Conservation (phyloP, 2,888 invertebrate species). For the Cataglyphis cursor region DNA sequence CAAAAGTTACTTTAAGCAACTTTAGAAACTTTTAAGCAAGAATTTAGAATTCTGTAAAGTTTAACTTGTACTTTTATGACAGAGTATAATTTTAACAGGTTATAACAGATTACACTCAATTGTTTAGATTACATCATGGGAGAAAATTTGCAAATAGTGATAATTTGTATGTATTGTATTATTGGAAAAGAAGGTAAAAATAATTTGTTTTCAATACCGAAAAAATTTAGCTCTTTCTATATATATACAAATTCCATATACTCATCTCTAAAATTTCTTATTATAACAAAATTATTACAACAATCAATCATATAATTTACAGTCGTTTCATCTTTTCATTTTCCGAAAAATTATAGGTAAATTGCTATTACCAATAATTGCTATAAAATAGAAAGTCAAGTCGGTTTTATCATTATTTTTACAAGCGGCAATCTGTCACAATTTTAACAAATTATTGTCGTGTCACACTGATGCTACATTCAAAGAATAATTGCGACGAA, state of each 20-base stretch:
- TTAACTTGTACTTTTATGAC: slow-evolving; percentile 8
- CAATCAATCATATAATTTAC: not conserved
- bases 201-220: not conserved
- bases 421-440: not conserved
- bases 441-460: not conserved
- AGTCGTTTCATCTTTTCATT: not conserved
- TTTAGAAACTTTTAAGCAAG: not conserved
- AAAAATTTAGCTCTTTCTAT: too few species aligned
- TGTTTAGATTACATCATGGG: slow-evolving; percentile 13
- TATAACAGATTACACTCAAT: slow-evolving; percentile 26
- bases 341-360: not conserved
- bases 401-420: not conserved
- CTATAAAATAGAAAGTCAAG: not conserved
- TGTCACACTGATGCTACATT: not conserved
- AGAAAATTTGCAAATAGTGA: not conserved
- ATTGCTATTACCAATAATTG: not conserved
- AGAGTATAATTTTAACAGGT: slow-evolving; percentile 22
- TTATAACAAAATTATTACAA: not conserved
- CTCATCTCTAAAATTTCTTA: not conserved
- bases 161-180: not conserved
- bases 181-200: not conserved
- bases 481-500: not conserved
- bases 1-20: not conserved
- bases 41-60: slow-evolving; percentile 14
- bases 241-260: not conserved